Evolutionary conservation across 1,140 invertebrate genomes (phyloP), one percentile per base, ranked within the genome.

Genomic region (Trissolcus basalis): DNA sequence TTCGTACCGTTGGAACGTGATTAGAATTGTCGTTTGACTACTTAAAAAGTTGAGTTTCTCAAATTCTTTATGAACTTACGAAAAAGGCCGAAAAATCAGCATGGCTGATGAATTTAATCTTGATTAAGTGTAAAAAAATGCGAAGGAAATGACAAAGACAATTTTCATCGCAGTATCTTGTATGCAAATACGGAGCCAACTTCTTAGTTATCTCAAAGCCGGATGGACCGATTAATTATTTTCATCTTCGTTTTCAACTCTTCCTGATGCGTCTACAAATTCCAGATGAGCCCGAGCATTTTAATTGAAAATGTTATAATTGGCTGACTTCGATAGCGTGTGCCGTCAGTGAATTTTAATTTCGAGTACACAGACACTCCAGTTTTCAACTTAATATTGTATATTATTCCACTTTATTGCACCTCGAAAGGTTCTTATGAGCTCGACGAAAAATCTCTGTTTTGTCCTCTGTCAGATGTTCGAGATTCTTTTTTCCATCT

Each of bases 111-210:
- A 47, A 61, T 48, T 64, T 58, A 50, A 64, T 77, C 71, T 54
- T 84, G 81, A 85, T 85, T 83, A 84, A 80, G 76, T 65, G 50
- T 33, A 48, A 67, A 35, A 16, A 44, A 27, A 14, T 12, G 78
- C 64, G 80, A 81, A 83, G 80, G 61, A n/a, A 39, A n/a, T n/a
- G 73, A 79, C 14, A 51, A 68, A 54, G 69, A 58, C 63, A 80
- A 70, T 80, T 82, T 83, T 83, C 79, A 82, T 82, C 78, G 77
- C 69, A 53, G 5, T 45, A 13, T 58, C 59, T 59, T 43, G 60
- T 63, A 72, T 32, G 59, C 60, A 65, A 61, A 75, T 63, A 64
- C 59, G 39, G 27, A 16, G 54, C 41, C 15, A 70, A 65, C 51
- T 79, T 75, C 53, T 68, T 56, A 51, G 63, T 75, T 75, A 69